Percentiles rank a stretch among this genome's conserved stretches.
Evolutionary conservation across 1,140 invertebrate genomes (phyloP).

Genomic region (Hypsibius dujardini): DNA sequence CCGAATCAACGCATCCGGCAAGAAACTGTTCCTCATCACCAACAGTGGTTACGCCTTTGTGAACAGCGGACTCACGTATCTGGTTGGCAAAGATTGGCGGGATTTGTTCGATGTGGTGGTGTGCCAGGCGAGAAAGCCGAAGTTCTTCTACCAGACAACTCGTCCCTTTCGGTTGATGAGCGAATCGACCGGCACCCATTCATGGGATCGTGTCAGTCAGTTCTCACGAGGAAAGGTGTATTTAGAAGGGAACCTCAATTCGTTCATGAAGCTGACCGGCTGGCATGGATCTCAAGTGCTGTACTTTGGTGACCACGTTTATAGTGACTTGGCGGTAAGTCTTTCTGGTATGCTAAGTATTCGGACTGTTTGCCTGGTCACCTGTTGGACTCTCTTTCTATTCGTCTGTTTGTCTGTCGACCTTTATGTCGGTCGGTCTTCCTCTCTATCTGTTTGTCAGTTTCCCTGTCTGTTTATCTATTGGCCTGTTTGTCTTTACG

Average conservation of each 20-base stretch:
- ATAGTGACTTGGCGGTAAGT: conserved; percentile 66
- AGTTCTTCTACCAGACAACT: conserved; percentile 75
- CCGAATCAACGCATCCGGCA: conserved; percentile 49
- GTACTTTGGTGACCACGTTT: conserved; percentile 95
- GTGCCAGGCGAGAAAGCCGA: conserved; percentile 80
- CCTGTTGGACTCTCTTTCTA: no score
- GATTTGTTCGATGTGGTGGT: conserved; percentile 84
- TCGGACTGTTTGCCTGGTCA: not conserved
- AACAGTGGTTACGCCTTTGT: conserved; percentile 92
- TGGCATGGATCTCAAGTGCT: conserved; percentile 78
- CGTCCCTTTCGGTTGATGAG: conserved; percentile 22
- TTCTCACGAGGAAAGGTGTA: conserved; percentile 76
- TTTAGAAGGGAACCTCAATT: conserved; percentile 77
- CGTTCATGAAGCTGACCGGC: conserved; percentile 72
- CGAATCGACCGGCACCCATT: conserved; percentile 47
- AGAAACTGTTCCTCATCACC: conserved; percentile 85
- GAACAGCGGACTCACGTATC: conserved; percentile 77
- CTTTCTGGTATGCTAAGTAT: conserved; percentile 20
- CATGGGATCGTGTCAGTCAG: conserved; percentile 73
- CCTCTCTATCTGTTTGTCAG: no score
- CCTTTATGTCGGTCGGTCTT: no score
- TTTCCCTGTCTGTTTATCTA: no score
- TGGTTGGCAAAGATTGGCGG: conserved; percentile 73
- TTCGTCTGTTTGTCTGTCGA: no score
- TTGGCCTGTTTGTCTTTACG: no score